Conservation (phyloP, 2,797 vertebrate species). For the Cuniculus paca region DNA sequence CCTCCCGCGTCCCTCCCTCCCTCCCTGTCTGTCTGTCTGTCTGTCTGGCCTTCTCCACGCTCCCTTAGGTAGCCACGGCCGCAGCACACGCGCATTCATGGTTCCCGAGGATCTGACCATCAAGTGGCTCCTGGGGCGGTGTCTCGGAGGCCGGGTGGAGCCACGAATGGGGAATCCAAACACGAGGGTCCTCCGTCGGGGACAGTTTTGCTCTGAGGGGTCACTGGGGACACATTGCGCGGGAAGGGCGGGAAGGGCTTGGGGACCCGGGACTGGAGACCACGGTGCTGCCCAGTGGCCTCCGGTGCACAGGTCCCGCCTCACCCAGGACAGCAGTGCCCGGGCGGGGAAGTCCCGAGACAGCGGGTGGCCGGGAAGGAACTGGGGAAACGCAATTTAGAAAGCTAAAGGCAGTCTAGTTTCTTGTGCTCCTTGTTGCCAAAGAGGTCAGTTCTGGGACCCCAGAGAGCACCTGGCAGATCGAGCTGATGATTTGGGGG, state of each 20-base stretch:
- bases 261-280: neutral
- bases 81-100: neutral
- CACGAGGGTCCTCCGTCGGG: neutral
- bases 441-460: neutral
- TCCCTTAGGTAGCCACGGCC: too few relatives aligned
- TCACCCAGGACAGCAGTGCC: neutral
- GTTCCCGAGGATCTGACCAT: slow-evolving; percentile 10
- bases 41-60: too few relatives aligned
- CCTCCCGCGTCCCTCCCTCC: too few relatives aligned
- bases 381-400: neutral
- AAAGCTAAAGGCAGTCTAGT: neutral
- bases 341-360: neutral
- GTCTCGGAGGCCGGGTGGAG: neutral
- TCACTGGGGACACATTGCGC: neutral
- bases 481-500: neutral
- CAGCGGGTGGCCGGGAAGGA: neutral
- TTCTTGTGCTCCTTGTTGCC: neutral
- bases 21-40: too few relatives aligned
- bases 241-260: neutral
- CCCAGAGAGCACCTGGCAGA: neutral
- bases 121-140: neutral
- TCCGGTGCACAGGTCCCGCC: neutral
- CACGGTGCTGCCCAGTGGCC: too few relatives aligned
- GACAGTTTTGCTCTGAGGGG: neutral
- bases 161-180: neutral